These are phyloP conservation scores for Distichodus sexfasciatus DNA, from an alignment of 2,797 vertebrate genomes.

Conservation along the genomic window DNA sequence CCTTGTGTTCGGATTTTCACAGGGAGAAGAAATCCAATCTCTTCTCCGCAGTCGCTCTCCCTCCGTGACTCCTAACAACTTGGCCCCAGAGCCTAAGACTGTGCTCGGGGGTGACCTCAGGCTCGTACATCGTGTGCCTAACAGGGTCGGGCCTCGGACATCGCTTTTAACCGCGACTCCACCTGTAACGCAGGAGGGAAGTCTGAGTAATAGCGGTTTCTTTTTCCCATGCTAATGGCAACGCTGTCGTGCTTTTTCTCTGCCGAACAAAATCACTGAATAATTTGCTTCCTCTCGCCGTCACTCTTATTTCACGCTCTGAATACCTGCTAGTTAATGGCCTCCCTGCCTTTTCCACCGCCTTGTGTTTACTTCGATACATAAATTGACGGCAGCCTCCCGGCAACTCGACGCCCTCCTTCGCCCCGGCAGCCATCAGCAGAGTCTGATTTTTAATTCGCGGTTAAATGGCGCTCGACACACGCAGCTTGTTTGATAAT, in stretches of 20 bases:
- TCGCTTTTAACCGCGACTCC: conserved; percentile 35
- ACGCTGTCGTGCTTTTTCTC: conserved; percentile 62
- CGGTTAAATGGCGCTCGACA: conserved; percentile 71
- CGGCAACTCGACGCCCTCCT: too few species aligned
- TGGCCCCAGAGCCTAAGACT: not conserved
- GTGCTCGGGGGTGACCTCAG: too few species aligned
- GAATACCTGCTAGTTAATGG: conserved; percentile 77
- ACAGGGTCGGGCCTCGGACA: not conserved
- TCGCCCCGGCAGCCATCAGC: conserved; percentile 63
- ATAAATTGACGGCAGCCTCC: conserved; percentile 64
- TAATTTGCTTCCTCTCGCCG: conserved; percentile 72
- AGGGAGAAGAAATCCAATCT: conserved; percentile 16
- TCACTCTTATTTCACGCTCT: conserved; percentile 79
- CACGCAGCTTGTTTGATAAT: conserved; percentile 72
- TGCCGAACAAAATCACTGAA: conserved; percentile 63
- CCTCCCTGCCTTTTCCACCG: conserved; percentile 65
- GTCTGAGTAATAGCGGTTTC: conserved; percentile 57
- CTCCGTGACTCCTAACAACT: not conserved
- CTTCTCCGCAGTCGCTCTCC: not conserved
- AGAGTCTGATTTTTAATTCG: conserved; percentile 75
- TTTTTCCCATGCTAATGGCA: conserved; percentile 60
- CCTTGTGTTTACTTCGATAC: conserved; percentile 37
- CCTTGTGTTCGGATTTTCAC: conserved; percentile 24
- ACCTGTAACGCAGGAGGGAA: too few species aligned
- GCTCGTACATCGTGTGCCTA: too few species aligned